Evolutionary conservation across 2,797 vertebrate species (phyloP).

Genomic region (Enteromius fasciolatus): DNA sequence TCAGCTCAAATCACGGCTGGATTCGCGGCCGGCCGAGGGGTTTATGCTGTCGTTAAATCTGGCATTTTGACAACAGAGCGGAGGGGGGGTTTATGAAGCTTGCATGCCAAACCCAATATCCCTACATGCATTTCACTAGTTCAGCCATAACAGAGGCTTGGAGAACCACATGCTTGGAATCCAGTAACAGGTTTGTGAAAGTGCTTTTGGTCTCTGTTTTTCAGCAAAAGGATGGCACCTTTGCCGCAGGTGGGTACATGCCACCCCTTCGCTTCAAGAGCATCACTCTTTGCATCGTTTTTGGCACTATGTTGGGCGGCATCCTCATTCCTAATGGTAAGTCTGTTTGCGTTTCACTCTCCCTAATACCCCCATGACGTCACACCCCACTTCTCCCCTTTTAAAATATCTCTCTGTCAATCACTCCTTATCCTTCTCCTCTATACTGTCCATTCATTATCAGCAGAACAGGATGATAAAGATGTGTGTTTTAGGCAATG

Average conservation of each 20-base stretch:
- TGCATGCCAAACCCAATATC: constrained; percentile 31
- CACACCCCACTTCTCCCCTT: constrained; percentile 61
- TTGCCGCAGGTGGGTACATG: constrained; percentile 95
- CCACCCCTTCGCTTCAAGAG: constrained; percentile 96
- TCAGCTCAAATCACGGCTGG: constrained; percentile 44
- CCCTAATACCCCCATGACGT: constrained; percentile 25
- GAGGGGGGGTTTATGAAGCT: constrained; percentile 44
- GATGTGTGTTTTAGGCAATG: constrained; percentile 52
- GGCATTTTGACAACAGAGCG: constrained; percentile 48
- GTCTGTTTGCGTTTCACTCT: constrained; percentile 47
- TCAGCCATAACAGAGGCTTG: constrained; percentile 15
- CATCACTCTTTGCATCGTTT: constrained; percentile 91
- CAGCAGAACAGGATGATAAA: constrained; percentile 54
- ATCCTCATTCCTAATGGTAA: constrained; percentile 97
- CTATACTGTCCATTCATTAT: constrained; percentile 54
- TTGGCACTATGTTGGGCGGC: constrained; percentile 96
- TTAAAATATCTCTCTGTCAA: constrained; percentile 57
- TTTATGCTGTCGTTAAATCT: constrained; percentile 48
- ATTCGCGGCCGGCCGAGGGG: constrained; percentile 26
- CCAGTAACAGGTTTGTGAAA: background rate
- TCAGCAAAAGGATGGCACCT: constrained; percentile 97
- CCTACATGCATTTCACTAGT: constrained; percentile 32
- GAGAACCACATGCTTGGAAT: constrained; percentile 8
- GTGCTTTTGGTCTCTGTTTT: constrained; percentile 37
- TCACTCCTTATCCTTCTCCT: constrained; percentile 35